phyloP scores from a whole-genome alignment of 2,797 vertebrate genomes.

The Pangasius macronema region DNA sequence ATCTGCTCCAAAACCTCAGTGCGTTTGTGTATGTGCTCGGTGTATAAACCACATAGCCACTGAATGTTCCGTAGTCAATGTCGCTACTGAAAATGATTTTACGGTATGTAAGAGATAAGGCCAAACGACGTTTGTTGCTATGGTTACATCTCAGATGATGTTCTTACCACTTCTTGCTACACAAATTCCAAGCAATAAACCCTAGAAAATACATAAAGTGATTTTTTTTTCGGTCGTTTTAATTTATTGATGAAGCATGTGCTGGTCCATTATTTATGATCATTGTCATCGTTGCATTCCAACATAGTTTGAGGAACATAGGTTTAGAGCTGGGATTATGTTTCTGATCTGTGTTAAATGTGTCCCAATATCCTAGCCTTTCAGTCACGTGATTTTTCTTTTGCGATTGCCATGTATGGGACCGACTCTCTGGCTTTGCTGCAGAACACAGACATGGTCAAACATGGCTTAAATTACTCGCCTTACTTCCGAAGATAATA shows the following conservation, averaged over 20 bases:
- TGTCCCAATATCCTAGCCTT: not conserved
- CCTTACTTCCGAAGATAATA: not conserved
- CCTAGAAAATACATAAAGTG: not conserved
- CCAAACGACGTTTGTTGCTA: not conserved
- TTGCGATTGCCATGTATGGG: not conserved
- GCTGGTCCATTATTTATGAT: not conserved
- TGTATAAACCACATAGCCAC: not conserved
- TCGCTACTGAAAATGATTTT: not conserved
- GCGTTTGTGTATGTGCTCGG: not conserved
- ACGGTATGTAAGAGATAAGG: not conserved
- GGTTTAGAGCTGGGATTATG: not conserved
- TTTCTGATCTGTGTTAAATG: not conserved
- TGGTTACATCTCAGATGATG: not conserved
- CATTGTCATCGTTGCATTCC: not conserved
- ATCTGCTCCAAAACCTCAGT: slow-evolving; percentile 12
- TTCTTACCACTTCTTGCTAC: not conserved
- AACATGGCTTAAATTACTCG: not conserved
- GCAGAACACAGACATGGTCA: not conserved
- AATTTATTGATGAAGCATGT: not conserved
- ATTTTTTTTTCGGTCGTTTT: not conserved
- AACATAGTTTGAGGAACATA: not conserved
- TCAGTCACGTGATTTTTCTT: not conserved
- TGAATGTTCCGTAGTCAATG: not conserved
- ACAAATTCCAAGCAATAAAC: not conserved
- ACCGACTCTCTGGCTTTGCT: not conserved